Evolutionary conservation across 2,888 invertebrate genomes (phyloP), one percentile per base, ranked within the genome.

Genomic region (Dastarcus helophoroides): DNA sequence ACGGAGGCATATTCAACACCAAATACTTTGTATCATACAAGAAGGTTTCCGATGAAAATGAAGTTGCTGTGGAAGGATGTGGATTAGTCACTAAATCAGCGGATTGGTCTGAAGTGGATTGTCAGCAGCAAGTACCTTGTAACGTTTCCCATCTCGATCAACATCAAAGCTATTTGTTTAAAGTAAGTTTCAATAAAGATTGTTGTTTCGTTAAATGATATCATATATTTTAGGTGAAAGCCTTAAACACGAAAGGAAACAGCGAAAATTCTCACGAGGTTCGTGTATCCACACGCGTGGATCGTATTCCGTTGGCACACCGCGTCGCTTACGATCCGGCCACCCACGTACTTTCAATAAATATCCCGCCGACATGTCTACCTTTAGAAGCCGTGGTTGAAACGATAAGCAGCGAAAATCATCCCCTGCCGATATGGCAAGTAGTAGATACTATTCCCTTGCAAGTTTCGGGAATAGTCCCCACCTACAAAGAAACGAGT

Each of bases 241-340:
- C 89, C 0, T 71, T 84, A 39, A 91, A 90, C 53, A 81, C 84
- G 1, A 85, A 85, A 58, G 88, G 88, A 9, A 76, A 79, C 43
- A 89, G 89, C 38, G 83, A 84, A 41, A 85, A 79, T 51, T 90
- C 90, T 1, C 83, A 84, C 47, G 86, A 88, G 54, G 76, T 85
- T 25, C 69, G 74, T 2, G 79, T 79, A 22, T 78, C 79, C 3
- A 90, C 90, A 1, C 79, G 82, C 46, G 86, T 91, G 10, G 84
- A 86, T 42, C 73, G 79, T 50, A 85, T 90, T 29, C 80, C 84
- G 1, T 65, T 79, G 0, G 84, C 89, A 0, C 71, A 83, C 40
- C 72, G 82, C 39, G 86, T 88, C 13, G 81, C 79, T 14, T 89
- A 78, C 53, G 86, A 90, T 53, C 85, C 84, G 3, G 74, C 75